phyloP scores from a whole-genome alignment of 2,113 vertebrate species.

The Pipra filicauda region DNA sequence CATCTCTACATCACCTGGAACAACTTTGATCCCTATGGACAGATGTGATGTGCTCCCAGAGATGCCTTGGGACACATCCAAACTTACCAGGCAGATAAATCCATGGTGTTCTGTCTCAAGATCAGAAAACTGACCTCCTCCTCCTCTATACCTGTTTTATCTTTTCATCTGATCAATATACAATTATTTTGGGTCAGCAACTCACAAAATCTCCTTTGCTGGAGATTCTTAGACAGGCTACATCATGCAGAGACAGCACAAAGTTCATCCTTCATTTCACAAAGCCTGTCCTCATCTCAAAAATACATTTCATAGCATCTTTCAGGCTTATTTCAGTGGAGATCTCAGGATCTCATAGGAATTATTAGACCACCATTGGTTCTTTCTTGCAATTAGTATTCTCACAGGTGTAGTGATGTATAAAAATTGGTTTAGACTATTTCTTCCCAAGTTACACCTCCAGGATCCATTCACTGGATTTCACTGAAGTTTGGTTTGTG shows the following conservation, averaged over 20 bases:
- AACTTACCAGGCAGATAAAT: neutral
- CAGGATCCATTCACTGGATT: neutral
- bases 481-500: neutral
- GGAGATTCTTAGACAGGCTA: neutral
- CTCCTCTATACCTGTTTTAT: neutral
- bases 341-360: neutral
- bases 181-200: neutral
- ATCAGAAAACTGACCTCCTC: neutral
- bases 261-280: neutral
- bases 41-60: accelerated
- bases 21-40: neutral
- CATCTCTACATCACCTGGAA: neutral
- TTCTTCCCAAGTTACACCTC: neutral
- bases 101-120: neutral
- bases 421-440: neutral
- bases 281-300: neutral
- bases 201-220: neutral
- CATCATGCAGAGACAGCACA: neutral
- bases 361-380: neutral
- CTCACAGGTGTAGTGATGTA: neutral
- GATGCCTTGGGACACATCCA: neutral
- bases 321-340: neutral
- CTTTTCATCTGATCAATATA: neutral
- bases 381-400: neutral
- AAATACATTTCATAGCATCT: neutral